Conservation (phyloP, 2,113 vertebrate species). For the Trogon melanurus region DNA sequence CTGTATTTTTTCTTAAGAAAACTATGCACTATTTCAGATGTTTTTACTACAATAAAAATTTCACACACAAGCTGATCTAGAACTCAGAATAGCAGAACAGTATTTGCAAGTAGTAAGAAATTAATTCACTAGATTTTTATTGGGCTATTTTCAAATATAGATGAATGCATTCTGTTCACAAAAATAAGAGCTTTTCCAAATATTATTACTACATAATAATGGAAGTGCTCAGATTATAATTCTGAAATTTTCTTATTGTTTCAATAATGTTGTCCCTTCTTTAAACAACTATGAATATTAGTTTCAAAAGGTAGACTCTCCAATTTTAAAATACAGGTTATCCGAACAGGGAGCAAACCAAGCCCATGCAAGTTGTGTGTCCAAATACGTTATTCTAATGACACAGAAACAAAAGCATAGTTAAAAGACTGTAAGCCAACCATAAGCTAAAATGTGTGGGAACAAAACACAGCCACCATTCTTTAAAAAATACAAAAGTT, state of each 20-base stretch:
- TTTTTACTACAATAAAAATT: background rate
- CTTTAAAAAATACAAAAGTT: slow-evolving; percentile 4
- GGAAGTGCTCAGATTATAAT: background rate
- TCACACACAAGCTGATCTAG: background rate
- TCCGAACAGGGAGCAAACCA: background rate
- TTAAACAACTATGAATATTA: background rate
- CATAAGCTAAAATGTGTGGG: background rate
- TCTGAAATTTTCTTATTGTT: background rate
- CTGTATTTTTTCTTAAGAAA: slow-evolving; percentile 3
- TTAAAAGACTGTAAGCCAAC: background rate
- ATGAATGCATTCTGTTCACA: slow-evolving; percentile 22
- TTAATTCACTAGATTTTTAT: slow-evolving; percentile 37
- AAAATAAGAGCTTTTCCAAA: background rate
- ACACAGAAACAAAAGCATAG: background rate
- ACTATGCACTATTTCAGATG: background rate
- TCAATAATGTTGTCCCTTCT: background rate
- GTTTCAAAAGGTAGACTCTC: background rate
- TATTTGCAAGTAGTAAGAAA: slow-evolving; percentile 19
- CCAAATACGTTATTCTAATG: background rate
- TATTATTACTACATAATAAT: background rate
- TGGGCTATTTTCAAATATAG: slow-evolving; percentile 14
- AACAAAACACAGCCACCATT: background rate
- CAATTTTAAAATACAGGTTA: background rate
- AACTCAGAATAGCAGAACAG: background rate
- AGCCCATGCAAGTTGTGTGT: background rate